Percentiles rank a stretch among this genome's conserved stretches.
phyloP scores from a whole-genome alignment of 2,888 invertebrate genomes.

The Cloeon dipterum region DNA sequence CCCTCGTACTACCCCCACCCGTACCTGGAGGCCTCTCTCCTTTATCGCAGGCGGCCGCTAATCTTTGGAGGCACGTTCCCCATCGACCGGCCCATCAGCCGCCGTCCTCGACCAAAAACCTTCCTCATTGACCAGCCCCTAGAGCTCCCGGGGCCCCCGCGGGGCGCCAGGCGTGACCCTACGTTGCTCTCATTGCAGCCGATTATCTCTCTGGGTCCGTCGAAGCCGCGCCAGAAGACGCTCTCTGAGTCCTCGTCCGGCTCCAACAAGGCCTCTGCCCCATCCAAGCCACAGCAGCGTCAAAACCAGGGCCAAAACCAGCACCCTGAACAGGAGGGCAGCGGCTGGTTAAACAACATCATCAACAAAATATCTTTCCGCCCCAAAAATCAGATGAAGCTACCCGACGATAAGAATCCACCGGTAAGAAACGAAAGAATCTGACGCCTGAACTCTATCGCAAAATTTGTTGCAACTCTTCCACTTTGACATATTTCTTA shows the following conservation, averaged over 20 bases:
- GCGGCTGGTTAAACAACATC: slow-evolving; percentile 65
- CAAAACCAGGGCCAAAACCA: not conserved
- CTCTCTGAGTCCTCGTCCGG: not conserved
- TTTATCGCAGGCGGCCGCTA: slow-evolving; percentile 22
- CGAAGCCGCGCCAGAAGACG: not conserved
- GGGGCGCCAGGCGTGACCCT: slow-evolving; percentile 3
- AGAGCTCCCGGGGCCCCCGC: too few relatives aligned
- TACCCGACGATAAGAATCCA: slow-evolving; percentile 87
- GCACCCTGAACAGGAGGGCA: slow-evolving; percentile 7
- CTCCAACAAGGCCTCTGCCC: slow-evolving; percentile 11
- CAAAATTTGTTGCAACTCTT: too few relatives aligned
- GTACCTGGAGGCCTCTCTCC: not conserved
- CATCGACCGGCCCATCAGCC: slow-evolving; percentile 42
- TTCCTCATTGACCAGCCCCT: slow-evolving; percentile 19
- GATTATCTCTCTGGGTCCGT: not conserved
- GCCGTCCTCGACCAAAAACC: slow-evolving; percentile 9
- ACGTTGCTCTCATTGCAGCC: slow-evolving; percentile 3
- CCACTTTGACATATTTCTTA: too few relatives aligned
- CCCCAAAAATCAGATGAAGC: slow-evolving; percentile 83
- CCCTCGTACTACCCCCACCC: slow-evolving; percentile 1
- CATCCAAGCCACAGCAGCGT: slow-evolving; percentile 14
- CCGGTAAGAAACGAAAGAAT: slow-evolving; percentile 53
- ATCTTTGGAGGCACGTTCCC: slow-evolving; percentile 73
- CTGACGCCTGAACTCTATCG: too few relatives aligned
- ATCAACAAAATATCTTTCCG: slow-evolving; percentile 62